Base-by-base conservation (phyloP, 2,113 vertebrate species). In the Oryzias celebensis region DNA sequence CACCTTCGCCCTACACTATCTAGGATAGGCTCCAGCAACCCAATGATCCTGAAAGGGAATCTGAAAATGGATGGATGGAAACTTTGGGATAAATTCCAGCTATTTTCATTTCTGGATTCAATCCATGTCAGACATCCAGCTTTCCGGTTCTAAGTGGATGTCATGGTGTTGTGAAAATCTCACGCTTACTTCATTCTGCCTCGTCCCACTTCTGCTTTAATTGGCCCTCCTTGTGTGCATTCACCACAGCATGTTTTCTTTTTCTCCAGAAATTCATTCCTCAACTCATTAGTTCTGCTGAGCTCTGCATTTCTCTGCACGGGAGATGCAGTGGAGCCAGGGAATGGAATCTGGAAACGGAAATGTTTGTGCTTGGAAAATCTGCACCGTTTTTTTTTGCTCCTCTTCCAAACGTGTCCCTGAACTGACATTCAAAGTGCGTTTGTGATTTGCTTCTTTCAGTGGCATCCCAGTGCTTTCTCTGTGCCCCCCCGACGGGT, bases 381-480 rank as follows among this genome's bases (percentile, higher is more conserved):
- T 42, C 44, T 22, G 36, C 26, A 18, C 12, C 3, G 14, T 31
- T 17, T 23, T 41, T 28, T 17, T 7, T 24, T 7, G 14, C 52
- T 3, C 23, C 14, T 48, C 47, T 61, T 52, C 42, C 60, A 43
- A 7, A 52, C 56, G 52, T 22, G 24, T 17, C 54, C 31, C 14
- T 42, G 22, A 14, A 17, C 22, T 59, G 48, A 42, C n/a, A 17
- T 49, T 47, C 56, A 16, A 52, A 47, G 26, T 8, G 20, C 7
- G 55, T 54, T 17, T 48, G 24, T 42, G 26, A 41, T 47, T 28
- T 59, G 49, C 26, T 65, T 66, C 65, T 18, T 12, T 45, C 86
- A 92, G 91, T 65, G 88, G 84, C 42, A 91, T 92, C 74, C 91
- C 91, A 3, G 86, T 76, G 2, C 73, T 92, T 52, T 91, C 90